Base-by-base conservation (phyloP, 2,113 vertebrate genomes). In the Neolamprologus caudopunctatus region DNA sequence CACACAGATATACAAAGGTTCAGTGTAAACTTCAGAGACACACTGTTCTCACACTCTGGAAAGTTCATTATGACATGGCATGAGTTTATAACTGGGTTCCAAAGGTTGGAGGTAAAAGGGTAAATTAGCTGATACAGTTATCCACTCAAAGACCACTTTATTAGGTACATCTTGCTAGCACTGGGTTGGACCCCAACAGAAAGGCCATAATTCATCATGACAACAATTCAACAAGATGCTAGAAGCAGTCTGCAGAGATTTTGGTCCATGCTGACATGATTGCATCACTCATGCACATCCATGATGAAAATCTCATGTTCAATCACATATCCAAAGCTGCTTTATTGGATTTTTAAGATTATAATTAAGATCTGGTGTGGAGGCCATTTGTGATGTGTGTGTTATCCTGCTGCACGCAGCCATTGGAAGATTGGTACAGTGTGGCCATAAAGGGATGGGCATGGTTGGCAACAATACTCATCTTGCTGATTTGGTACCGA, bases 81-180 rank as follows among this genome's bases (percentile, higher is more conserved):
- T 73, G 68, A 4, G 40, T 90, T 87, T 33, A 53, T 58, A 26
- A 51, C 40, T 19, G 57, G 42, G 16, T 47, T 86, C 35, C 84
- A 81, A 86, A 85, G 55, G 33, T 85, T 58, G 47, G 28, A 11
- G 54, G 26, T 79, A 35, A 51, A 84, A 81, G 68, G 33, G 17
- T 33, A 26, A 47, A 84, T 45, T 47, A 71, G n/a, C 55, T 73
- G 66, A 26, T 73, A 73, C 35, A 45, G 37, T 1, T 45, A 73
- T 45, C 35, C 3, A 24, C 21, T 71, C 19, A 14, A 40, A 24
- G 11, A 42, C 35, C 63, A 42, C n/a, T 14, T 42, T 68, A 68
- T 68, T 37, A 5, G 1, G 33, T 68, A 68, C 7, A 66, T 21
- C 61, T 5, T 66, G 33, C 19, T 21, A 68, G 19, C 0, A 37